Evolutionary conservation across 2,888 invertebrate species (phyloP).

Genomic region (Pyralis farinalis): DNA sequence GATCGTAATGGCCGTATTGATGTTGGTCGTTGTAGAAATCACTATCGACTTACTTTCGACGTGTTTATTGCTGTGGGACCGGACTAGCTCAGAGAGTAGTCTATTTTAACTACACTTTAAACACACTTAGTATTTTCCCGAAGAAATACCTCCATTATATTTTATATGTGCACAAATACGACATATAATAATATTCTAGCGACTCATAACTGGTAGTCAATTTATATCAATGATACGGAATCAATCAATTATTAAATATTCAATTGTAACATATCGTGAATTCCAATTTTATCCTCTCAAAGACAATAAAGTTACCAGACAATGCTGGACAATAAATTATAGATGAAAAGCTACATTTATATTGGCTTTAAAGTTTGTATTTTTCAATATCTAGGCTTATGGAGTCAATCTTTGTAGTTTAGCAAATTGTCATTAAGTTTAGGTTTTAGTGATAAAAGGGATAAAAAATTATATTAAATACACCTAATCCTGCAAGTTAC

Average conservation of each 20-base stretch:
- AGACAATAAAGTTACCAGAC: slow-evolving; percentile 10
- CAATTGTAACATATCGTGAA: too few species aligned
- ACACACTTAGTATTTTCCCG: not conserved
- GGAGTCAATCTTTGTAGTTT: slow-evolving; percentile 35
- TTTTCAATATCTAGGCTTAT: slow-evolving; percentile 48
- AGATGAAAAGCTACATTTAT: slow-evolving; percentile 5
- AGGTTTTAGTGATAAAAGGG: slow-evolving; percentile 33
- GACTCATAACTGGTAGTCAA: slow-evolving; percentile 24
- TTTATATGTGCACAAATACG: slow-evolving; percentile 12
- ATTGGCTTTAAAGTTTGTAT: slow-evolving; percentile 37
- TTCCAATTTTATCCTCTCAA: slow-evolving; percentile 2
- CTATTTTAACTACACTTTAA: not conserved
- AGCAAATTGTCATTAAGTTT: slow-evolving; percentile 32
- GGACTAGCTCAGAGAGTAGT: not conserved
- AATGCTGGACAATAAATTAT: slow-evolving; percentile 16
- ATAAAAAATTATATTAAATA: too few species aligned
- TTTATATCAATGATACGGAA: slow-evolving; percentile 27
- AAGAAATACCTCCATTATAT: slow-evolving; percentile 3
- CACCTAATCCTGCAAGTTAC: too few species aligned
- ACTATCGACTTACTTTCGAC: slow-evolving; percentile 12
- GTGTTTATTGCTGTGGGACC: slow-evolving; percentile 16
- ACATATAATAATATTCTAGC: not conserved
- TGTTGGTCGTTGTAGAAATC: slow-evolving; percentile 46
- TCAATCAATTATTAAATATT: slow-evolving; percentile 26
- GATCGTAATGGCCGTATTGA: slow-evolving; percentile 24